Conservation (phyloP, 2,888 invertebrate genomes). For the Euproctis similis region DNA sequence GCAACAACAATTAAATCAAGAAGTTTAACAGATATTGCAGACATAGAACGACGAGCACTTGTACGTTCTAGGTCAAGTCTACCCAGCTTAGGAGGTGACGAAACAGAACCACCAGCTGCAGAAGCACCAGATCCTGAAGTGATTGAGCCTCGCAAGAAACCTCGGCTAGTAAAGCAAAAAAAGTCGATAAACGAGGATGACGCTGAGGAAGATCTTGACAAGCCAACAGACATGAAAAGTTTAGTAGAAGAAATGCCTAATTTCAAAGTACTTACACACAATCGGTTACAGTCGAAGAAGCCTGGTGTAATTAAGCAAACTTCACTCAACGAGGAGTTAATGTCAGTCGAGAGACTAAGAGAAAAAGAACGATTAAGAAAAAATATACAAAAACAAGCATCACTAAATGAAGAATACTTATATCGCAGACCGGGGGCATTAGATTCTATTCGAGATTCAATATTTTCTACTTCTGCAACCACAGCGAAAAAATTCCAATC, state of each 20-base stretch:
- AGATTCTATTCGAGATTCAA: constrained; percentile 82
- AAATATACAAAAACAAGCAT: constrained; percentile 92
- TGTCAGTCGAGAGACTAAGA: constrained; percentile 88
- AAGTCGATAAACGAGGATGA: constrained; percentile 87
- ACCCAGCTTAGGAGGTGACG: constrained; percentile 77
- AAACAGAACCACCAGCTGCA: constrained; percentile 38
- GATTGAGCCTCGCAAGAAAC: constrained; percentile 77
- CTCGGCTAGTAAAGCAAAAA: constrained; percentile 90
- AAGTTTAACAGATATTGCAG: constrained; percentile 88
- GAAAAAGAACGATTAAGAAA: constrained; percentile 88
- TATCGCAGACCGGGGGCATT: constrained; percentile 80
- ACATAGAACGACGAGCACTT: constrained; percentile 81
- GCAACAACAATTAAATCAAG: constrained; percentile 83
- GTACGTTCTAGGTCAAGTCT: constrained; percentile 86
- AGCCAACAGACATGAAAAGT: constrained; percentile 82
- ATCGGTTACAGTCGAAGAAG: constrained; percentile 58
- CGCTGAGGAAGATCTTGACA: constrained; percentile 78
- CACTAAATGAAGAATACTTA: constrained; percentile 90
- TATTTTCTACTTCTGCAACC: constrained; percentile 81
- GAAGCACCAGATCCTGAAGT: constrained; percentile 43
- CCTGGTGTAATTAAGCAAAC: constrained; percentile 86
- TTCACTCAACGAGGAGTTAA: constrained; percentile 91
- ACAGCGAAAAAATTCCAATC: constrained; percentile 85
- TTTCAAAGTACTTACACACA: constrained; percentile 72
- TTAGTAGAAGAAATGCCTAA: constrained; percentile 80